Evolutionary conservation across 2,888 invertebrate genomes (phyloP).

Genomic region (Andrena flavipes): DNA sequence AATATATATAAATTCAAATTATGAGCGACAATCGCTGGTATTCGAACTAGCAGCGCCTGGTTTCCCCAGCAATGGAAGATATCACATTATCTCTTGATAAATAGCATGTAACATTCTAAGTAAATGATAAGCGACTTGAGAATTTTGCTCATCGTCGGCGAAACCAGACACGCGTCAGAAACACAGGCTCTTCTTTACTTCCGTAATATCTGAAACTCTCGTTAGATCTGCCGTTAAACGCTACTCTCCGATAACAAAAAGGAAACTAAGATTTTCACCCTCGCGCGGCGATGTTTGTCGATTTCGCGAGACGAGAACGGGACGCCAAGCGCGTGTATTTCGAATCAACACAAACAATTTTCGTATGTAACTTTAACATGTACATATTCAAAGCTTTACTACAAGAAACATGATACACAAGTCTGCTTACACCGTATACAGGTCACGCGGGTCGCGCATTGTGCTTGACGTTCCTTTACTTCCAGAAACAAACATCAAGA

Average conservation of each 20-base stretch:
- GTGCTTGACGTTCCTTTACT: slow-evolving; percentile 2
- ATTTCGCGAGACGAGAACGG: background rate
- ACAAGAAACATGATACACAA: slow-evolving; percentile 50
- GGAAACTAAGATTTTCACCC: background rate
- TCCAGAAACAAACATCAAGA: slow-evolving; percentile 7
- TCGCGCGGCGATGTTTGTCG: background rate
- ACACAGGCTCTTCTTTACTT: slow-evolving; percentile 14
- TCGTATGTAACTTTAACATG: slow-evolving; percentile 30
- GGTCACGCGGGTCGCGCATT: slow-evolving; percentile 32
- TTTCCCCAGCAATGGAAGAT: slow-evolving; percentile 35
- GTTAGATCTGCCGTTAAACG: background rate
- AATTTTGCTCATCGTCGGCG: slow-evolving; percentile 26
- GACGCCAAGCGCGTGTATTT: slow-evolving; percentile 11
- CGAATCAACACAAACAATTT: slow-evolving; percentile 28
- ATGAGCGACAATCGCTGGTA: slow-evolving; percentile 30
- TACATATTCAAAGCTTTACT: slow-evolving; percentile 50
- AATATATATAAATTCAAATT: slow-evolving; percentile 49
- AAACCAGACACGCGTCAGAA: slow-evolving; percentile 37
- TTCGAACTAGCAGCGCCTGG: slow-evolving; percentile 38
- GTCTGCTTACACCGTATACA: slow-evolving; percentile 31
- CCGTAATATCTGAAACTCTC: background rate
- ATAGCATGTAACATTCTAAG: slow-evolving; percentile 29
- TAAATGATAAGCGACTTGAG: slow-evolving; percentile 18
- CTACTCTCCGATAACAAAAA: slow-evolving; percentile 21
- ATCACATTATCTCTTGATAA: slow-evolving; percentile 40